Conservation (phyloP, 2,797 vertebrate species). For the Eptatretus atami region DNA sequence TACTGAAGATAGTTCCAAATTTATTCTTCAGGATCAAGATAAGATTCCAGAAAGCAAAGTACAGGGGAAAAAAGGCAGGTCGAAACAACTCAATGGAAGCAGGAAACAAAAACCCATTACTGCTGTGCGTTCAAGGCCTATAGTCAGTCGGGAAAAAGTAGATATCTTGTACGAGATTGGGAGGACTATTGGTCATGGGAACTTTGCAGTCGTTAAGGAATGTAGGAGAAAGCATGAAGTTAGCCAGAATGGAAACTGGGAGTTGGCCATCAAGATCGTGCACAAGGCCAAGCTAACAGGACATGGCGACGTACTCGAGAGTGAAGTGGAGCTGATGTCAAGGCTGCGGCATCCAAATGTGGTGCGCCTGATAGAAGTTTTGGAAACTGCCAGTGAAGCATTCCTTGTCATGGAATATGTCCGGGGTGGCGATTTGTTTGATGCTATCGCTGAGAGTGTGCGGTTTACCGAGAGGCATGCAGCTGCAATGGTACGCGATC, state of each 20-base stretch:
- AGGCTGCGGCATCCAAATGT: conserved; percentile 52
- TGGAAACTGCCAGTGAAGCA: conserved; percentile 38
- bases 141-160: conserved; percentile 23
- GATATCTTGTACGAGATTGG: conserved; percentile 42
- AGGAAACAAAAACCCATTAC: too few species aligned
- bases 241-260: conserved; percentile 13
- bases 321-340: conserved; percentile 50
- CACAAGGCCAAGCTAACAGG: conserved; percentile 56
- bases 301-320: conserved; percentile 74
- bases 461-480: conserved; percentile 43
- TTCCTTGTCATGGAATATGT: conserved; percentile 74
- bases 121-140: conserved; percentile 10
- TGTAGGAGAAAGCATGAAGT: conserved; percentile 20
- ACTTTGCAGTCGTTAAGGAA: conserved; percentile 64
- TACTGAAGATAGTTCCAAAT: not conserved
- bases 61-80: too few species aligned
- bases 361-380: conserved; percentile 43
- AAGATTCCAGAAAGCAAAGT: too few species aligned
- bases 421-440: conserved; percentile 63
- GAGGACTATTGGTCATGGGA: conserved; percentile 54
- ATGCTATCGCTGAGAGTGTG: conserved; percentile 46
- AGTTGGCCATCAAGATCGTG: conserved; percentile 58
- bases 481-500: conserved; percentile 42
- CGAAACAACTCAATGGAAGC: too few species aligned
- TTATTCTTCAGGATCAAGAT: too few species aligned